These are phyloP conservation scores for Hippotragus niger DNA, from an alignment of 2,113 vertebrate species.

Conservation along the genomic window DNA sequence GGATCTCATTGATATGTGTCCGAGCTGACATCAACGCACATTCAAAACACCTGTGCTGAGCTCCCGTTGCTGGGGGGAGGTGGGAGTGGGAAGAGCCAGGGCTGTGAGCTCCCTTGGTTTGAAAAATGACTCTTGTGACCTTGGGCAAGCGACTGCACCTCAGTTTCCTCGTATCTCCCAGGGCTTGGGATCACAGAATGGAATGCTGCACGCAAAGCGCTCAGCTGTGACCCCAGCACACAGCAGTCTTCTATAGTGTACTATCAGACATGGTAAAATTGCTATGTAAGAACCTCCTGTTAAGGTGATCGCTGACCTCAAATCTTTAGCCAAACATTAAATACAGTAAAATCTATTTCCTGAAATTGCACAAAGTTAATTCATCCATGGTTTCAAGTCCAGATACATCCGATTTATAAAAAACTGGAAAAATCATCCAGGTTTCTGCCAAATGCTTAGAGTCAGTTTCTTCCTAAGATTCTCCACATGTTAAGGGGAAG, in stretches of 20 bases:
- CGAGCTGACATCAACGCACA: not conserved
- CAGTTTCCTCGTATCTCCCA: not conserved
- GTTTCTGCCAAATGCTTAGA: not conserved
- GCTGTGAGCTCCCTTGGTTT: not conserved
- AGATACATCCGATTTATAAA: not conserved
- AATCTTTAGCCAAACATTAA: not conserved
- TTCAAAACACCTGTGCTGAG: constrained; percentile 15
- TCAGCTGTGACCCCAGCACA: not conserved
- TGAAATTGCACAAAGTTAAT: not conserved
- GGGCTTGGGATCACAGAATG: not conserved
- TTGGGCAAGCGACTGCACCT: not conserved
- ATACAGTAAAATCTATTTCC: not conserved
- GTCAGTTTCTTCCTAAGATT: not conserved
- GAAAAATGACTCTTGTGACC: not conserved
- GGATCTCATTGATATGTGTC: not conserved
- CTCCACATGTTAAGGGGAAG: not conserved
- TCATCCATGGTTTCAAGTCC: not conserved
- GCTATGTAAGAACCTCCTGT: not conserved
- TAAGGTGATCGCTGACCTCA: not conserved
- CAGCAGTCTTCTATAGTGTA: not conserved
- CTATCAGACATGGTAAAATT: not conserved
- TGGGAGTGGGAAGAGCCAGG: not conserved
- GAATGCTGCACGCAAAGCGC: not conserved
- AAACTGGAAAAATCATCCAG: not conserved
- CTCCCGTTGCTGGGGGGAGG: not conserved